Conservation (phyloP, 2,113 vertebrate genomes). For the Myocastor coypus region DNA sequence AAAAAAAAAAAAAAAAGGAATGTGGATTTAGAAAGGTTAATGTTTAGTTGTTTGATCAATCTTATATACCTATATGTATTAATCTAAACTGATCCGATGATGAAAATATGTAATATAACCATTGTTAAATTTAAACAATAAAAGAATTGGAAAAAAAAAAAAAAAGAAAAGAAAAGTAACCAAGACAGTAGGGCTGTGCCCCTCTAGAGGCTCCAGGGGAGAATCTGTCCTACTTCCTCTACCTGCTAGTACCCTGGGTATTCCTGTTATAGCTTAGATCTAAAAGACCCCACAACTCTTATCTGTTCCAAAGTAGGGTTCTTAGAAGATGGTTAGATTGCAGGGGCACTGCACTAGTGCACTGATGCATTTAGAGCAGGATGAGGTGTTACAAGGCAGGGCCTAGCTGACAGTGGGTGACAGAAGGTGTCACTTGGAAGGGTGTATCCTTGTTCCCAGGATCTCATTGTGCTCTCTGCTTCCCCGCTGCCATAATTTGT, state of each 20-base stretch:
- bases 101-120: too few relatives aligned
- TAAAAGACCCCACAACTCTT: not conserved
- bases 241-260: not conserved
- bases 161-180: too few relatives aligned
- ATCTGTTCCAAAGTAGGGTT: not conserved
- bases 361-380: not conserved
- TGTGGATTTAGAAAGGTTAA: too few relatives aligned
- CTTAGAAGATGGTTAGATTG: not conserved
- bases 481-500: not conserved
- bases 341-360: not conserved
- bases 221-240: not conserved
- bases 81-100: too few relatives aligned
- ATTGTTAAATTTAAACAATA: too few relatives aligned
- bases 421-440: not conserved
- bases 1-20: too few relatives aligned
- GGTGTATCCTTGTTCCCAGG: not conserved
- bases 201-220: not conserved
- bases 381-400: not conserved
- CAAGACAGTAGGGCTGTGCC: not conserved
- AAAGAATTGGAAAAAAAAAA: too few relatives aligned
- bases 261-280: not conserved
- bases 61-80: too few relatives aligned
- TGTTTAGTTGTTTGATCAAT: too few relatives aligned
- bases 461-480: not conserved
- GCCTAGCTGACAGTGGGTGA: not conserved